Evolutionary conservation across 2,113 vertebrate species (phyloP).

Genomic region (Ploceus nigricollis): DNA sequence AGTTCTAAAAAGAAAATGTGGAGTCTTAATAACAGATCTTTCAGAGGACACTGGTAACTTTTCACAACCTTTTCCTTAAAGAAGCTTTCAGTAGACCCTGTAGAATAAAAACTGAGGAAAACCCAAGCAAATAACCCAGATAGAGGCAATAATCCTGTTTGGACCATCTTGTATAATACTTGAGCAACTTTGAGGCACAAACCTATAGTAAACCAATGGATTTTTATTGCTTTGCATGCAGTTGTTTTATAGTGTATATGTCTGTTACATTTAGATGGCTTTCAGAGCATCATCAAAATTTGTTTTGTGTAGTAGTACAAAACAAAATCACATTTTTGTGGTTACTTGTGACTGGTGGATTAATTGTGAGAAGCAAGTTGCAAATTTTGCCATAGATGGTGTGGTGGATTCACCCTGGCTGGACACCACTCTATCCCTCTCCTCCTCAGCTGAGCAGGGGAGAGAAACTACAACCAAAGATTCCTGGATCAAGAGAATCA

Average conservation of each 20-base stretch:
- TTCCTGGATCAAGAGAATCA: background rate
- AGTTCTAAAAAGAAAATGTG: background rate
- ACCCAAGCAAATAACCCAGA: background rate
- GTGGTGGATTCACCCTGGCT: background rate
- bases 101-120: background rate
- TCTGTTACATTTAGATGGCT: background rate
- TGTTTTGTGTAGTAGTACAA: background rate
- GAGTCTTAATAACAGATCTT: background rate
- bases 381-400: background rate
- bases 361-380: background rate
- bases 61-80: background rate
- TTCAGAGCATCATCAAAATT: background rate
- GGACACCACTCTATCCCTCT: fast-evolving
- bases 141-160: background rate
- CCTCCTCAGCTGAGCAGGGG: background rate
- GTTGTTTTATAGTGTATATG: background rate
- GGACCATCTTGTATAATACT: background rate
- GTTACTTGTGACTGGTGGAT: background rate
- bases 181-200: background rate
- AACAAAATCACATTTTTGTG: background rate
- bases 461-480: background rate
- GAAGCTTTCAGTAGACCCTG: background rate
- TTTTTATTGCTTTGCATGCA: background rate
- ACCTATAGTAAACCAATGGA: background rate
- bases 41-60: background rate